phyloP scores from a whole-genome alignment of 2,888 invertebrate genomes.

The Rhorus exstirpatorius region DNA sequence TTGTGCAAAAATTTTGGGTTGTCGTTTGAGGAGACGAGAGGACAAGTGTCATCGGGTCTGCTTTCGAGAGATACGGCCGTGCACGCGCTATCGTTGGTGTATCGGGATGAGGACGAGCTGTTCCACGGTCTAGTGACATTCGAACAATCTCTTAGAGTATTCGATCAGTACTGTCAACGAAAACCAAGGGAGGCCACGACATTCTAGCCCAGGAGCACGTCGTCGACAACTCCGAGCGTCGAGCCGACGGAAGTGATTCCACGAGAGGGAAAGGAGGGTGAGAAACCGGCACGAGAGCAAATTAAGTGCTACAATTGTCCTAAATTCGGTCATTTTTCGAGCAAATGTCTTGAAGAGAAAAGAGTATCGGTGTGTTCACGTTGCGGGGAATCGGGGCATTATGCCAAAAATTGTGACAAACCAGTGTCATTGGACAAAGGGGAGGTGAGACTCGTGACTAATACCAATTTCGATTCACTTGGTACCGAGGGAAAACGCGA shows the following conservation, averaged over 20 bases:
- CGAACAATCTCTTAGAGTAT: conserved; percentile 12
- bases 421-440: conserved; percentile 45
- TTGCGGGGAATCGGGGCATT: conserved; percentile 53
- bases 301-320: conserved; percentile 53
- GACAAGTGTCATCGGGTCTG: conserved; percentile 56
- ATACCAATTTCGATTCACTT: too few species aligned
- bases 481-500: too few species aligned
- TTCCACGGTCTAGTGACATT: conserved; percentile 38
- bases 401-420: conserved; percentile 47
- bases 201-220: not conserved
- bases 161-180: conserved; percentile 9
- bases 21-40: conserved; percentile 50
- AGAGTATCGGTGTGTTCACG: conserved; percentile 19
- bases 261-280: too few species aligned
- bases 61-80: conserved; percentile 58
- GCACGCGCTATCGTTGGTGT: conserved; percentile 35
- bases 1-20: conserved; percentile 63
- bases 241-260: not conserved
- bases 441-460: conserved; percentile 34
- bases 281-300: not conserved
- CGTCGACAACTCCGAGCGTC: too few species aligned
- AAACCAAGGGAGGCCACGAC: not conserved
- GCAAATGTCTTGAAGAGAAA: conserved; percentile 49
- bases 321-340: conserved; percentile 45
- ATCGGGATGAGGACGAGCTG: conserved; percentile 32